These are phyloP conservation scores for Xanthorhoe designata DNA, from an alignment of 2,888 invertebrate species.

Conservation along the genomic window DNA sequence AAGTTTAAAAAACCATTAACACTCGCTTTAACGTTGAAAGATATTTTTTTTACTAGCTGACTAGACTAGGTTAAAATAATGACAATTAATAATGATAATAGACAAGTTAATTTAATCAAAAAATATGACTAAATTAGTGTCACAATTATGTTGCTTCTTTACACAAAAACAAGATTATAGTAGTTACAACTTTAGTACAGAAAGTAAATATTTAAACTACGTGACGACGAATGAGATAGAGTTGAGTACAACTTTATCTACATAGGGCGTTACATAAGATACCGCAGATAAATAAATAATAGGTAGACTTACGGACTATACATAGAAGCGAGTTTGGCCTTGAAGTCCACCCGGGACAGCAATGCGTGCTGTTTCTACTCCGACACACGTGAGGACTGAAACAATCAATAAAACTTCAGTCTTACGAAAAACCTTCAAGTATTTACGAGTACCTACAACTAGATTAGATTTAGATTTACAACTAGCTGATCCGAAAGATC, in stretches of 20 bases:
- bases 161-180: neutral
- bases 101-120: too few species aligned
- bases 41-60: neutral
- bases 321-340: slow-evolving; percentile 90
- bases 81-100: too few species aligned
- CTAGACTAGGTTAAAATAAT: too few species aligned
- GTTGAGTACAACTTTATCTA: neutral
- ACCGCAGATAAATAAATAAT: neutral
- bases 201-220: neutral
- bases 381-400: slow-evolving; percentile 93
- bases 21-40: neutral
- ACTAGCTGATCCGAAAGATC: too few species aligned
- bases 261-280: neutral
- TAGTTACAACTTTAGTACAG: neutral
- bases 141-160: neutral
- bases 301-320: slow-evolving; percentile 91
- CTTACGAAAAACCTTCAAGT: neutral
- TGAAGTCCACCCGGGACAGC: slow-evolving; percentile 94
- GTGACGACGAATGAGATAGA: neutral
- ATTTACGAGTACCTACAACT: too few species aligned
- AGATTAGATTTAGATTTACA: too few species aligned
- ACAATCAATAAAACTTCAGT: neutral
- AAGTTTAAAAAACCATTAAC: too few species aligned
- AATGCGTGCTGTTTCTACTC: slow-evolving; percentile 89
- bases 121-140: neutral